Conservation (phyloP, 2,113 vertebrate genomes). For the Amblyornis subalaris region DNA sequence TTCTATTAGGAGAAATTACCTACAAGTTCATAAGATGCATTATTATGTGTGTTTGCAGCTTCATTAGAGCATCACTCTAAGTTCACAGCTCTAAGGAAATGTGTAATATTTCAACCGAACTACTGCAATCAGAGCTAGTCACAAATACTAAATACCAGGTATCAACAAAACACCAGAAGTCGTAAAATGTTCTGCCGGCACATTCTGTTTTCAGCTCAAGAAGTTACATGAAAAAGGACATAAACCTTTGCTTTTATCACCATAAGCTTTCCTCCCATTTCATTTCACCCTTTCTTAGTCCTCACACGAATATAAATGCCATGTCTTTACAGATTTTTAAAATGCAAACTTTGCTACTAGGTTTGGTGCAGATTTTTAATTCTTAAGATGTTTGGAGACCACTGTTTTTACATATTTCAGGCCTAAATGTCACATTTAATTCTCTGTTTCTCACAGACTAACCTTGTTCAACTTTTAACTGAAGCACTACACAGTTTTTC, state of each 20-base stretch:
- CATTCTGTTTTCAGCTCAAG: not conserved
- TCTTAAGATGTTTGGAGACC: not conserved
- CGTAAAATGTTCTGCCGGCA: not conserved
- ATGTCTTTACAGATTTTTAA: not conserved
- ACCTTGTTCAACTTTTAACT: not conserved
- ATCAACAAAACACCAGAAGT: not conserved
- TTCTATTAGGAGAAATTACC: not conserved
- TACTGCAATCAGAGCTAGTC: accelerated
- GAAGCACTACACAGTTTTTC: not conserved
- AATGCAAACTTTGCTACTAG: not conserved
- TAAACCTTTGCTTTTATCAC: not conserved
- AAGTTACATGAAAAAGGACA: not conserved
- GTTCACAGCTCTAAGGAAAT: not conserved
- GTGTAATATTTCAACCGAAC: not conserved
- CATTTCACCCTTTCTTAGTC: not conserved
- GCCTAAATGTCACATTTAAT: not conserved
- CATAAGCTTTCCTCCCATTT: not conserved
- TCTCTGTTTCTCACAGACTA: not conserved
- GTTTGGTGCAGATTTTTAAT: not conserved
- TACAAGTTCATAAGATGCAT: not conserved
- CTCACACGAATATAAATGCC: not conserved
- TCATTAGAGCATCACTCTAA: not conserved
- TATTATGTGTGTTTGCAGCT: not conserved
- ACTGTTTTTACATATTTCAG: not conserved
- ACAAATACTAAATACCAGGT: not conserved